A percentile compares a stretch with the other conserved stretches of the same genome.
phyloP scores from a whole-genome alignment of 2,888 invertebrate species.

The Archaeoteleia sp. region DNA sequence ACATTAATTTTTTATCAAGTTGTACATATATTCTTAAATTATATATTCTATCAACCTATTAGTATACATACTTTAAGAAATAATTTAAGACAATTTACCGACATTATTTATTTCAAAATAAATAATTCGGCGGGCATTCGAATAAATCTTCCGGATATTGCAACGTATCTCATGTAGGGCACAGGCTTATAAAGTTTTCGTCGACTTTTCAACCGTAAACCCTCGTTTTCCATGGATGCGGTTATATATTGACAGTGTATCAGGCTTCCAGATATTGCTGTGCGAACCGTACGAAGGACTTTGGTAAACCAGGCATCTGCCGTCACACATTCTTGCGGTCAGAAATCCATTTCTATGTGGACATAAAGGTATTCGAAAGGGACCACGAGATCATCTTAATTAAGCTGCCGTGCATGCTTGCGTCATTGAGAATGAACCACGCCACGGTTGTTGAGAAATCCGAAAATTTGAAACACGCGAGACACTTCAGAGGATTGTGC shows the following conservation, averaged over 20 bases:
- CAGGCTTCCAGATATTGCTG: constrained; percentile 9
- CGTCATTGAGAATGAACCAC: constrained; percentile 4
- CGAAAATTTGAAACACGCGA: too few species aligned
- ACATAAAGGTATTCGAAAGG: constrained; percentile 9
- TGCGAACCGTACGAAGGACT: constrained; percentile 8
- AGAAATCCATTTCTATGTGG: constrained; percentile 16
- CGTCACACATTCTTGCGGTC: constrained; percentile 25
- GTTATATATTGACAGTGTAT: constrained; percentile 6
- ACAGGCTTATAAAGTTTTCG: constrained; percentile 3
- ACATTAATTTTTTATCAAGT: too few species aligned
- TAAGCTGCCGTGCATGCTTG: constrained; percentile 21
- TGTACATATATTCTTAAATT: too few species aligned
- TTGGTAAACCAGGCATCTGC: constrained; percentile 21
- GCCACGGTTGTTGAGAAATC: too few species aligned
- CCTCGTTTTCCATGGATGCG: background rate
- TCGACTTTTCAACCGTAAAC: background rate
- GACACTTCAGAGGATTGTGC: too few species aligned
- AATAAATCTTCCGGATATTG: background rate
- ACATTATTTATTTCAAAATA: background rate
- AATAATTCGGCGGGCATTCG: background rate
- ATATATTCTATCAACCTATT: too few species aligned
- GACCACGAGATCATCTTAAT: constrained; percentile 17
- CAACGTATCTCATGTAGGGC: background rate
- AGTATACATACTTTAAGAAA: too few species aligned
- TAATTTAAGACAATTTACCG: too few species aligned